These are phyloP conservation scores for Epizoanthus stellaris DNA, from an alignment of 92 coral and sea anemone genomes.

Conservation along the genomic window DNA sequence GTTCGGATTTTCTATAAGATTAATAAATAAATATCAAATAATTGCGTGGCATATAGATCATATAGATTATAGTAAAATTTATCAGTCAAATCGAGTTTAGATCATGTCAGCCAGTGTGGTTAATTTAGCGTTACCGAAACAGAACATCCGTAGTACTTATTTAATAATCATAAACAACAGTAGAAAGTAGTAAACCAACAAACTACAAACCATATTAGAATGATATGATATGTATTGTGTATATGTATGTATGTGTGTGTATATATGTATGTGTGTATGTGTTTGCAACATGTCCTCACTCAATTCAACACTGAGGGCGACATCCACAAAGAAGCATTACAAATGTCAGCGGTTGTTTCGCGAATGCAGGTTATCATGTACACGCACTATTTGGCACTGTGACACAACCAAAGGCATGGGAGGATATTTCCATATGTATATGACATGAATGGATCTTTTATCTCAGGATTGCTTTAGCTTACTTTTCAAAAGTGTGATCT, in stretches of 20 bases:
- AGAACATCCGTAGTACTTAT: too few relatives aligned
- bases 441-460: neutral
- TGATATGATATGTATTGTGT: too few relatives aligned
- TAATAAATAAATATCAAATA: too few relatives aligned
- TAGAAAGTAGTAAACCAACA: too few relatives aligned
- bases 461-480: neutral
- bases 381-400: neutral
- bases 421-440: neutral
- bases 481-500: neutral
- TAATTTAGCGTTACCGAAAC: too few relatives aligned
- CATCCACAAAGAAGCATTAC: neutral
- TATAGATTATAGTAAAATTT: too few relatives aligned
- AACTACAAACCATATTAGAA: too few relatives aligned
- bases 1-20: too few relatives aligned
- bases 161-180: too few relatives aligned
- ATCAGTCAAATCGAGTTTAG: too few relatives aligned
- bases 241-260: neutral
- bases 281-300: neutral
- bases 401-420: neutral
- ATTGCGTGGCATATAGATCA: too few relatives aligned
- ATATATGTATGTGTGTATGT: neutral
- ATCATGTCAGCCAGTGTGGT: too few relatives aligned
- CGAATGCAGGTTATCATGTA: slow-evolving; percentile 15
- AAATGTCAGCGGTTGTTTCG: neutral
- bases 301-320: neutral